Evolutionary conservation across 2,797 vertebrate genomes (phyloP).

Genomic region (Limnodromus scolopaceus): DNA sequence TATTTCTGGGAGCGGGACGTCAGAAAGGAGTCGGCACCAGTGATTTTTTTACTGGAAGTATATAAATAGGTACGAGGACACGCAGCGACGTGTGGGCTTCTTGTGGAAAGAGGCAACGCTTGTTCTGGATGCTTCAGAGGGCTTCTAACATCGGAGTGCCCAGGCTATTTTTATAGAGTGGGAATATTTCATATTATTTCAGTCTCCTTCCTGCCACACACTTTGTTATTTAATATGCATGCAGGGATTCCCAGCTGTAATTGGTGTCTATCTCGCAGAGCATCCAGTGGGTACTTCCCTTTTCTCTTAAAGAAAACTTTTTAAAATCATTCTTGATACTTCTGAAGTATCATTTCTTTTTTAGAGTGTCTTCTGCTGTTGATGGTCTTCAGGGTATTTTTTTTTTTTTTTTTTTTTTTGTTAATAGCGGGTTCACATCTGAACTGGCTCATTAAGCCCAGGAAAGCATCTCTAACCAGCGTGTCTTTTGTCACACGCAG

Average conservation of each 20-base stretch:
- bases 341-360: not conserved
- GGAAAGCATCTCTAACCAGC: not conserved
- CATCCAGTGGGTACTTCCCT: not conserved
- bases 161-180: not conserved
- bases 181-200: not conserved
- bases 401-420: not conserved
- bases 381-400: not conserved
- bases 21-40: not conserved
- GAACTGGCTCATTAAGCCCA: not conserved
- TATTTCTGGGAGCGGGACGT: not conserved
- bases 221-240: not conserved
- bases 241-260: not conserved
- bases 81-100: not conserved
- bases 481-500: fast-evolving
- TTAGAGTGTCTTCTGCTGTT: not conserved
- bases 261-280: not conserved
- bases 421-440: not conserved
- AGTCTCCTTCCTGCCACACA: not conserved
- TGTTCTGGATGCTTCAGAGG: constrained; percentile 1
- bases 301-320: constrained; percentile 6
- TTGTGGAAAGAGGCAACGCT: not conserved
- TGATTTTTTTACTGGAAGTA: not conserved
- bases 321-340: not conserved
- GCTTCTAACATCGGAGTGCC: not conserved
- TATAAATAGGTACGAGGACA: not conserved